Evolutionary conservation across 2,113 vertebrate genomes (phyloP).

Genomic region (Jaculus jaculus): DNA sequence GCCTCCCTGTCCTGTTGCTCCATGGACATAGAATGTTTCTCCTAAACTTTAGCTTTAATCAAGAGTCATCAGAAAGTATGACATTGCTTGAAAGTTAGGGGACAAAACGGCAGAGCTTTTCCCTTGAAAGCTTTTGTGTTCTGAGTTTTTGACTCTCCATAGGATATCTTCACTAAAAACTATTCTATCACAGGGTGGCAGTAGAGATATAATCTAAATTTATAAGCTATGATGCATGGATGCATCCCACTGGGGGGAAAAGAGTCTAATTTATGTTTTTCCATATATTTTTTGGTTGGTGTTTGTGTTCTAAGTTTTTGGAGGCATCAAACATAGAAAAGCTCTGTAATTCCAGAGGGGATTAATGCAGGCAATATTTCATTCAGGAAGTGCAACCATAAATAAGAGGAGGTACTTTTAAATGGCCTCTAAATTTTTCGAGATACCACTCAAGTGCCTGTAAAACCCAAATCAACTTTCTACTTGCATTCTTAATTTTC

Average conservation of each 20-base stretch:
- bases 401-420: slow-evolving; percentile 79
- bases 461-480: slow-evolving; percentile 79
- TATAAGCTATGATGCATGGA: slow-evolving; percentile 78
- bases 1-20: neutral
- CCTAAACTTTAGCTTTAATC: neutral
- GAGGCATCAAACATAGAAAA: slow-evolving; percentile 82
- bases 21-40: neutral
- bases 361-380: slow-evolving; percentile 84
- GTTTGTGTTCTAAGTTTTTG: slow-evolving; percentile 84
- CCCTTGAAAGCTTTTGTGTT: slow-evolving; percentile 44
- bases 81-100: neutral
- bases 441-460: slow-evolving; percentile 69
- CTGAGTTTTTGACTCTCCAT: slow-evolving; percentile 36
- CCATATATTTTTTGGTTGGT: slow-evolving; percentile 79
- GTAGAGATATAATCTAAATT: slow-evolving; percentile 86
- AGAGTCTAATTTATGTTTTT: slow-evolving; percentile 83
- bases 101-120: neutral
- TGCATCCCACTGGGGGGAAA: slow-evolving; percentile 74
- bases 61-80: neutral
- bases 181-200: slow-evolving; percentile 86
- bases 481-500: slow-evolving; percentile 79
- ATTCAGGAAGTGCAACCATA: slow-evolving; percentile 69
- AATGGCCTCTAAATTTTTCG: slow-evolving; percentile 79
- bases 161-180: slow-evolving; percentile 79
- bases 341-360: slow-evolving; percentile 81